A percentile compares a stretch with the other conserved stretches of the same genome.
phyloP scores from a whole-genome alignment of 2,113 vertebrate species.

The Platichthys flesus region DNA sequence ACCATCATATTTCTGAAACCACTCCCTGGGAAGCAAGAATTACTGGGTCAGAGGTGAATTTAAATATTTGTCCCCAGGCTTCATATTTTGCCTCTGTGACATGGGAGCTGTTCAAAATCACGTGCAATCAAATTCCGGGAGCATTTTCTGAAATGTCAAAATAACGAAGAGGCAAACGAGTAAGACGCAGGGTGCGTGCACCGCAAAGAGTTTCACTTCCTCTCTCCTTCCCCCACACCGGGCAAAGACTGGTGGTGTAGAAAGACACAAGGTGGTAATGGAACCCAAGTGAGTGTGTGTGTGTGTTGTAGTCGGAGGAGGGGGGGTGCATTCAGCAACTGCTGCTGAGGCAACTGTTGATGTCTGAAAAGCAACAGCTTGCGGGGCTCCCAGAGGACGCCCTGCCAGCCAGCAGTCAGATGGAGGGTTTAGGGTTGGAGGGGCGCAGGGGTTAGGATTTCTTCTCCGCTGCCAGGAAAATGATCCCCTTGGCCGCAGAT shows the following conservation, averaged over 20 bases:
- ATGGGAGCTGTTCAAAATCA: neutral
- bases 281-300: conserved; percentile 42
- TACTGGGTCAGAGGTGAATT: conserved; percentile 17
- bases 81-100: neutral
- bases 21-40: conserved; percentile 15
- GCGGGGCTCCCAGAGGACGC: conserved; percentile 71
- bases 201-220: neutral
- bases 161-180: neutral
- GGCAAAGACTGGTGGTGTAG: conserved; percentile 32
- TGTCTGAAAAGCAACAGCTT: conserved; percentile 80
- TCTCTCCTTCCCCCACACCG: neutral
- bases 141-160: conserved; percentile 1
- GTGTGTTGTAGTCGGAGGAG: neutral
- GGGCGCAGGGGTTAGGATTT: conserved; percentile 75
- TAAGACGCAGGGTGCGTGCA: neutral
- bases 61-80: neutral
- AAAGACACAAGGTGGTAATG: conserved; percentile 65
- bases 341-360: conserved; percentile 80
- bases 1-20: conserved; percentile 26
- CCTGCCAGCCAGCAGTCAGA: conserved; percentile 75
- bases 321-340: conserved; percentile 67
- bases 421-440: conserved; percentile 73
- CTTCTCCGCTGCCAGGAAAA: conserved; percentile 64
- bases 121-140: neutral
- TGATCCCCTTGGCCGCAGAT: conserved; percentile 73